Evolutionary conservation across 1,140 invertebrate species (phyloP).

Genomic region (Chironomus tepperi): DNA sequence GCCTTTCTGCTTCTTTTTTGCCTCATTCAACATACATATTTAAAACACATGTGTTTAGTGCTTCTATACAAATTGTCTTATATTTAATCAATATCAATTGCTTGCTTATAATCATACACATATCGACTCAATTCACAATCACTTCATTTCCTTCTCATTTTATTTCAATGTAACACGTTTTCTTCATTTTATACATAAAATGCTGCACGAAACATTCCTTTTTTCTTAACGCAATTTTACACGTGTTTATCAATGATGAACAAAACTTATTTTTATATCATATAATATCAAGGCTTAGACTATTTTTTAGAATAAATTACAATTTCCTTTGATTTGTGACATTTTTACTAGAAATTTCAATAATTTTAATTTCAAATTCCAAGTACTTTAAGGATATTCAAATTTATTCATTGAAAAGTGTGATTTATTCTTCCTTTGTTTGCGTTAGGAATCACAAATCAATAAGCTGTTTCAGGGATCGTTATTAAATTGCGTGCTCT

Average conservation of each 20-base stretch:
- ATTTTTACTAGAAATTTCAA: too few relatives aligned
- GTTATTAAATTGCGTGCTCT: too few relatives aligned
- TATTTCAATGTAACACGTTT: neutral
- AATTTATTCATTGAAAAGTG: too few relatives aligned
- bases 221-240: neutral
- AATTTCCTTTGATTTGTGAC: too few relatives aligned
- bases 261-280: too few relatives aligned
- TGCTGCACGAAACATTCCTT: neutral
- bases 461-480: too few relatives aligned
- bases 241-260: neutral
- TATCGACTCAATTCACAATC: neutral
- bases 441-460: too few relatives aligned
- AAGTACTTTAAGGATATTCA: too few relatives aligned
- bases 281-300: too few relatives aligned
- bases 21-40: neutral
- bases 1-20: neutral
- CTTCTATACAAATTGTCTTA: neutral
- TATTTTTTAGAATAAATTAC: too few relatives aligned
- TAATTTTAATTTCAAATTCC: too few relatives aligned
- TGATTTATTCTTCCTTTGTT: too few relatives aligned
- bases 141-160: neutral
- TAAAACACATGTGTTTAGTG: neutral
- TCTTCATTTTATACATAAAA: neutral
- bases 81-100: neutral
- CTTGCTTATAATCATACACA: neutral